Conservation (phyloP, 2,797 vertebrate genomes). For the Uromys caudimaculatus region DNA sequence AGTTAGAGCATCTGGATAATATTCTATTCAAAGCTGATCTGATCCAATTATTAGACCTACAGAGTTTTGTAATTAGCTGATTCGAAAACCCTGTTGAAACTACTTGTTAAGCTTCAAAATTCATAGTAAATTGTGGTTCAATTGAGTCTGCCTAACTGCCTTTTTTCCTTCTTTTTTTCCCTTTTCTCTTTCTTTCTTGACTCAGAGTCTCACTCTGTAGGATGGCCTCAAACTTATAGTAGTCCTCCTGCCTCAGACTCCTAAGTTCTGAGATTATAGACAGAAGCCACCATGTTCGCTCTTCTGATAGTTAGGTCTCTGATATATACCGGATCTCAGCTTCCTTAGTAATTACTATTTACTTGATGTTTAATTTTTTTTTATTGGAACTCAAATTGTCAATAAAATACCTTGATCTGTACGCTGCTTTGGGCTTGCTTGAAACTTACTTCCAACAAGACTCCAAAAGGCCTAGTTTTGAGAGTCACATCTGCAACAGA, state of each 20-base stretch:
- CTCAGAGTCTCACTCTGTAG: neutral
- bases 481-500: conserved; percentile 21
- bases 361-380: neutral
- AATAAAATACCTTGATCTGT: neutral
- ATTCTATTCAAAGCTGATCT: neutral
- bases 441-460: neutral
- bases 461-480: conserved; percentile 23
- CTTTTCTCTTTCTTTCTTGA: neutral
- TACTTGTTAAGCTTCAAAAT: neutral
- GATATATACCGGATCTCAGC: neutral
- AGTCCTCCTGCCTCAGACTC: neutral
- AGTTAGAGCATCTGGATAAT: neutral
- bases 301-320: neutral
- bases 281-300: neutral
- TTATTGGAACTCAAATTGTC: conserved; percentile 11
- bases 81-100: neutral
- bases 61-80: neutral
- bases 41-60: neutral
- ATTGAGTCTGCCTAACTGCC: neutral
- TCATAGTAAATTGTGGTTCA: neutral
- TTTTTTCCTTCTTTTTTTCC: too few relatives aligned
- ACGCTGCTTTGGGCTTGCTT: conserved; percentile 45
- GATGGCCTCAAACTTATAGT: neutral
- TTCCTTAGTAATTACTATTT: conserved; percentile 16
- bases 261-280: neutral